Evolutionary conservation across 2,888 invertebrate genomes (phyloP), one percentile per base, ranked within the genome.

Genomic region (Erynnis tages): DNA sequence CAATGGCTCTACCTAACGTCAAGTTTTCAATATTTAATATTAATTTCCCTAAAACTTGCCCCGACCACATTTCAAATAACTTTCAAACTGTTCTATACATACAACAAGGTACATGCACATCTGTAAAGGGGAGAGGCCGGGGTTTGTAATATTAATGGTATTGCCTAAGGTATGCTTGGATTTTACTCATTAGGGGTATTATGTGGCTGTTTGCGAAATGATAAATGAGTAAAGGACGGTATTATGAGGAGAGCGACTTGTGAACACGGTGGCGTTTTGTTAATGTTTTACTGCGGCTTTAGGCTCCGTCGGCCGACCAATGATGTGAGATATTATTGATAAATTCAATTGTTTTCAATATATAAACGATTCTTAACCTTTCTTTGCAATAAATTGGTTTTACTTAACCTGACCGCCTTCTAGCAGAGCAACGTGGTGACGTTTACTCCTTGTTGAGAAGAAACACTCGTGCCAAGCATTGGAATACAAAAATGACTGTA

Each of bases 161-260:
- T 77, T 74, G 76, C 79, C 79, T 71, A 79, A 85, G 82, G 84
- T 84, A 86, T 82, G 85, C 82, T 74, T 77, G 85, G 86, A 87
- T 88, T 86, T 82, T 84, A 84, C 86, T 85, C 86, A 88, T 88
- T 88, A 86, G 79, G 79, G 84, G 80, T 81, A 82, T 86, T 84
- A 85, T 78, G 77, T 74, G 79, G 76, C 77, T 79, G 79, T 82
- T 84, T 78, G 73, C 70, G 65, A 85, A 81, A 87, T 88, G 87
- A 87, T 87, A 83, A 83, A 88, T 83, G 82, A 75, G 72, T 74
- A 68, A 67, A 78, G 72, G 69, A 72, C 65, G 72, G 73, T 71
- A 71, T 78, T 78, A 77, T 72, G 72, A 77, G 66, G 67, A 72
- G 66, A 73, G 66, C 71, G 71, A 75, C 72, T 71, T 66, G 62